phyloP scores from a whole-genome alignment of 1,140 invertebrate genomes.

The Drosophila pruinosa region DNA sequence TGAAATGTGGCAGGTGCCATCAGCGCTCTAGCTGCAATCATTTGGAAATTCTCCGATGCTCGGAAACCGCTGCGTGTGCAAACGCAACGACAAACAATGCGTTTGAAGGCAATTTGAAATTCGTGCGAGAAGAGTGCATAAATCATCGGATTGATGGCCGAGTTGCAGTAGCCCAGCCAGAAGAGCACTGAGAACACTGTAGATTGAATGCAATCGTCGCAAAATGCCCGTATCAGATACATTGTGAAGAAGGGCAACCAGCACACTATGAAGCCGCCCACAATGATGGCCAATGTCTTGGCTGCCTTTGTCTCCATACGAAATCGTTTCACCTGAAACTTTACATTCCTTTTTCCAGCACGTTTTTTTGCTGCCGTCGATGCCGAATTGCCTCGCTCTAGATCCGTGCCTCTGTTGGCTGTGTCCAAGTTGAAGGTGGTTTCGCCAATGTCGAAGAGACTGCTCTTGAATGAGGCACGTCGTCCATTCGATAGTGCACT shows the following conservation, averaged over 20 bases:
- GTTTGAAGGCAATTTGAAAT: slow-evolving; percentile 92
- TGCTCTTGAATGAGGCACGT: slow-evolving; percentile 66
- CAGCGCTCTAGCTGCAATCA: slow-evolving; percentile 75
- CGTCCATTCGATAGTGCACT: slow-evolving; percentile 42
- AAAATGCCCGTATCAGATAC: slow-evolving; percentile 91
- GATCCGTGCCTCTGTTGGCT: slow-evolving; percentile 25
- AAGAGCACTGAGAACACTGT: slow-evolving; percentile 92
- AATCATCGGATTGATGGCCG: slow-evolving; percentile 93
- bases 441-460: slow-evolving; percentile 76
- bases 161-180: slow-evolving; percentile 97
- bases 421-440: slow-evolving; percentile 71
- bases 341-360: slow-evolving; percentile 83
- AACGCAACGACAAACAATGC: slow-evolving; percentile 87
- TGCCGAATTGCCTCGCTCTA: slow-evolving; percentile 43
- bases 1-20: slow-evolving; percentile 81
- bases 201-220: slow-evolving; percentile 86
- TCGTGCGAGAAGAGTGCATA: slow-evolving; percentile 94
- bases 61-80: slow-evolving; percentile 82
- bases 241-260: slow-evolving; percentile 96
- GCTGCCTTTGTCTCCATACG: slow-evolving; percentile 93
- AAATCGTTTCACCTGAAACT: slow-evolving; percentile 85
- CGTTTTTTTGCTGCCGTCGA: slow-evolving; percentile 76
- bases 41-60: slow-evolving; percentile 81
- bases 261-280: slow-evolving; percentile 95
- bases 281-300: slow-evolving; percentile 94